Evolutionary conservation across 2,888 invertebrate genomes (phyloP).

Genomic region (Cartodere bifasciata): DNA sequence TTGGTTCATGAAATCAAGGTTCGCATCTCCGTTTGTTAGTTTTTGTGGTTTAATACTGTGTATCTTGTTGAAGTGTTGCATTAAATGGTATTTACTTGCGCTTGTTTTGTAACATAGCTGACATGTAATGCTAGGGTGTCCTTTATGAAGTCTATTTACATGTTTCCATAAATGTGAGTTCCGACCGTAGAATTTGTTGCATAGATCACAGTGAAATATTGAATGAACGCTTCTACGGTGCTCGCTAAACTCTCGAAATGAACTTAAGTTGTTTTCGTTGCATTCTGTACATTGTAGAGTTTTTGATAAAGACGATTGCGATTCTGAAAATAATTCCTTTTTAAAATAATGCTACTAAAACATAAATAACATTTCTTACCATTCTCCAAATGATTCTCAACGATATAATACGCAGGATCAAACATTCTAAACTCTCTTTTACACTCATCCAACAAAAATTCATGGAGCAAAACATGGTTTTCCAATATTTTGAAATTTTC

Average conservation of each 20-base stretch:
- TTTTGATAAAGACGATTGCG: no score
- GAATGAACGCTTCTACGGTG: constrained; percentile 41
- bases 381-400: constrained; percentile 25
- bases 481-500: constrained; percentile 39
- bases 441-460: constrained; percentile 35
- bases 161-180: constrained; percentile 51
- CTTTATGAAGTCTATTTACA: constrained; percentile 44
- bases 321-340: no score
- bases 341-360: no score
- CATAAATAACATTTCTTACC: not conserved
- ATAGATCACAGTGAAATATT: constrained; percentile 46
- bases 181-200: constrained; percentile 46
- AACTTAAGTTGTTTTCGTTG: constrained; percentile 29
- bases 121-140: constrained; percentile 46
- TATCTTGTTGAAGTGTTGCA: constrained; percentile 43
- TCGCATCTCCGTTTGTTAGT: constrained; percentile 10
- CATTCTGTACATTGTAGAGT: constrained; percentile 26
- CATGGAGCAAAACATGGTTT: constrained; percentile 42
- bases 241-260: constrained; percentile 39
- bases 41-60: constrained; percentile 28
- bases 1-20: constrained; percentile 24
- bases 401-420: constrained; percentile 39
- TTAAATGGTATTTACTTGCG: constrained; percentile 43
- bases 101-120: constrained; percentile 44
- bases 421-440: constrained; percentile 29